Conservation (phyloP, 2,113 vertebrate genomes). For the Speoplatyrhinus poulsoni region DNA sequence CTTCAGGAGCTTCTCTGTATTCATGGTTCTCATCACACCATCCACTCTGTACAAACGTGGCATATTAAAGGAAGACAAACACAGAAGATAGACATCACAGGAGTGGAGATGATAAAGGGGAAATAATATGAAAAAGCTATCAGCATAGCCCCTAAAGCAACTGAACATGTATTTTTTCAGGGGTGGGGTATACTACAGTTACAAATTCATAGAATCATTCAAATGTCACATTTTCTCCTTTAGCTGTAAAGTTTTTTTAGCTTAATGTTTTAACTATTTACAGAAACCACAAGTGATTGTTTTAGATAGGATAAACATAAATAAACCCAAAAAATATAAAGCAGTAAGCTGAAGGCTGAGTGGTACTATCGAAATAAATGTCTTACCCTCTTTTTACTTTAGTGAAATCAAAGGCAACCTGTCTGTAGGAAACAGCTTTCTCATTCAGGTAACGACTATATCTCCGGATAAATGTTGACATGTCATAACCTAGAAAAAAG, state of each 20-base stretch:
- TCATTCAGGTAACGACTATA: slow-evolving; percentile 98
- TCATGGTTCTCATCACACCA: slow-evolving; percentile 98
- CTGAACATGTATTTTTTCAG: neutral
- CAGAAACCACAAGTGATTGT: neutral
- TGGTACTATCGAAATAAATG: neutral
- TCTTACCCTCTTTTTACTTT: slow-evolving; percentile 98
- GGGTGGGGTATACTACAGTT: neutral
- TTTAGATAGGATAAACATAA: neutral
- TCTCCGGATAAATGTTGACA: slow-evolving; percentile 97
- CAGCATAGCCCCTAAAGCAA: slow-evolving; percentile 4
- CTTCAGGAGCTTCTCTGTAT: slow-evolving; percentile 96
- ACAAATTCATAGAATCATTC: neutral
- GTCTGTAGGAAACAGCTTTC: slow-evolving; percentile 98
- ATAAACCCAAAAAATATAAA: too few relatives aligned
- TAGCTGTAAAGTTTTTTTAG: neutral
- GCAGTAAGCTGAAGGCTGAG: too few relatives aligned
- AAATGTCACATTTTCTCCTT: neutral
- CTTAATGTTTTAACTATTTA: neutral
- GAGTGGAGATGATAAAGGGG: slow-evolving; percentile 1
- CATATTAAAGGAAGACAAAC: slow-evolving; percentile 1
- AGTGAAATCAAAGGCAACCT: slow-evolving; percentile 98
- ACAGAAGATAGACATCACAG: neutral
- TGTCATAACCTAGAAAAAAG: slow-evolving; percentile 86
- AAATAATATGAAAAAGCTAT: neutral
- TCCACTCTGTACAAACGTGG: slow-evolving; percentile 81